phyloP scores from a whole-genome alignment of 2,113 vertebrate species.

The Poeciliopsis occidentalis region DNA sequence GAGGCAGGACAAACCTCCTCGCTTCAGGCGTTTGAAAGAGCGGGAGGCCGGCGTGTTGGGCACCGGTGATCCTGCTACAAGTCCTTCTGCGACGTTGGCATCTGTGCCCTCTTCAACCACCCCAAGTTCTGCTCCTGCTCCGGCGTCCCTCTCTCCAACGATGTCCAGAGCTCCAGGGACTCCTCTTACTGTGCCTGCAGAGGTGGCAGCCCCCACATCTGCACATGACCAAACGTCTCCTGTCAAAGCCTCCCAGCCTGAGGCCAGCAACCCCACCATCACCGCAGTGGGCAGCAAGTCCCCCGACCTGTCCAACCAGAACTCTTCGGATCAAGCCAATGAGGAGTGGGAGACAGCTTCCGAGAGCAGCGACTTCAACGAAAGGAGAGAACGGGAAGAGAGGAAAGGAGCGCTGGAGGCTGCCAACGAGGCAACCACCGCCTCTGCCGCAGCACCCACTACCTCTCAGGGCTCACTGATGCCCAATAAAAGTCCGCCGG shows the following conservation, averaged over 20 bases:
- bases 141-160: constrained; percentile 64
- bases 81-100: constrained; percentile 45
- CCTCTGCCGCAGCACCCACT: constrained; percentile 56
- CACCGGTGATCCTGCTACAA: constrained; percentile 56
- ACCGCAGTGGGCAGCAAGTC: constrained; percentile 94
- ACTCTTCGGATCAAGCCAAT: constrained; percentile 98
- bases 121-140: constrained; percentile 36
- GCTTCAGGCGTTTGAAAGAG: constrained; percentile 94
- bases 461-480: constrained; percentile 60
- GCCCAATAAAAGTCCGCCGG: constrained; percentile 84
- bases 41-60: constrained; percentile 85
- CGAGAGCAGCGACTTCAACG: constrained; percentile 98
- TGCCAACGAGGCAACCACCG: constrained; percentile 69
- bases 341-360: constrained; percentile 99
- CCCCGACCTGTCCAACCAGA: constrained; percentile 97
- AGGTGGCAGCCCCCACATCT: too few species aligned
- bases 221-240: too few species aligned
- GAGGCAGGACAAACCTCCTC: constrained; percentile 95
- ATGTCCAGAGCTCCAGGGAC: constrained; percentile 81
- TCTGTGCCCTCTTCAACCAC: constrained; percentile 54
- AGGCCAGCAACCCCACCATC: too few species aligned
- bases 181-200: constrained; percentile 52
- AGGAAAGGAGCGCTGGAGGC: constrained; percentile 85
- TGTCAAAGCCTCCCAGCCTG: too few species aligned
- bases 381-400: constrained; percentile 94